Percentiles rank a stretch among this genome's conserved stretches.
These are phyloP conservation scores for Leiothrix lutea DNA, from an alignment of 2,113 vertebrate species.

Conservation along the genomic window DNA sequence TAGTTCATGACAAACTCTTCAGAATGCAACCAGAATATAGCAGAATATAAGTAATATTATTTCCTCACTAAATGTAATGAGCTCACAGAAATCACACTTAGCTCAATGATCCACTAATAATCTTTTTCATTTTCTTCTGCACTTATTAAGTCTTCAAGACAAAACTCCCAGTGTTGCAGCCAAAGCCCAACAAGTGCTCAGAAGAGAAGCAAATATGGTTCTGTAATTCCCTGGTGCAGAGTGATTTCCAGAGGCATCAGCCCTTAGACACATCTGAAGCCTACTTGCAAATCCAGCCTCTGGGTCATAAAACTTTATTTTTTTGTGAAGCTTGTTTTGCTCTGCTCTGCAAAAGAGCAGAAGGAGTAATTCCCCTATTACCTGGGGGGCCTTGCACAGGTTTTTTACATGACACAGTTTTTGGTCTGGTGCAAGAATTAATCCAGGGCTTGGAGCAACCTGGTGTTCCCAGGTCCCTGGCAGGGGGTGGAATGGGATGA, in stretches of 20 bases:
- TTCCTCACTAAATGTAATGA: neutral
- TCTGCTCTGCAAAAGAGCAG: neutral
- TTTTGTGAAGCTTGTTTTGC: neutral
- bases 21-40: neutral
- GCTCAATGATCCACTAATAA: neutral
- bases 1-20: neutral
- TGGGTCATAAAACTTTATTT: neutral
- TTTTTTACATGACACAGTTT: neutral
- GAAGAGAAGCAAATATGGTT: neutral
- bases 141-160: neutral
- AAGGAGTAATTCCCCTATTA: neutral
- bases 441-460: neutral
- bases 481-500: neutral
- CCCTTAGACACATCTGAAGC: neutral
- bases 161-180: neutral
- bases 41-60: neutral
- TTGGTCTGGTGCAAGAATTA: neutral
- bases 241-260: neutral
- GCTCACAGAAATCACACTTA: neutral
- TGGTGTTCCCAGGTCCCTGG: fast-evolving
- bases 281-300: neutral
- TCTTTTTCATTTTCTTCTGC: neutral
- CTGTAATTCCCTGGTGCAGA: neutral
- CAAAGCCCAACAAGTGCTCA: neutral
- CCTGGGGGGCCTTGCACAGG: neutral